phyloP scores from a whole-genome alignment of 2,888 invertebrate genomes.

The Cheiracanthium punctorium region DNA sequence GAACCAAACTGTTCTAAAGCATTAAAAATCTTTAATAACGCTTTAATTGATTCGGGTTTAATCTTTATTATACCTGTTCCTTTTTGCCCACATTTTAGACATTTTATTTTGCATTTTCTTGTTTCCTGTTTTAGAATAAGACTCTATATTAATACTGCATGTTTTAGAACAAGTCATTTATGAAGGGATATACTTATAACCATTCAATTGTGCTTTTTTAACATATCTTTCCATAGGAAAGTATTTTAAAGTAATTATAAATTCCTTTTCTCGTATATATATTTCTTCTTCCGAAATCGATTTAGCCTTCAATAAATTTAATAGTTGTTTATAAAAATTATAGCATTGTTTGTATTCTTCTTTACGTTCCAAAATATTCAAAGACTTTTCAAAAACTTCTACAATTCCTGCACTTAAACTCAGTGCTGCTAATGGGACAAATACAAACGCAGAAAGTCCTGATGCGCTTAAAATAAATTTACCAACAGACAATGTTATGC shows the following conservation, averaged over 20 bases:
- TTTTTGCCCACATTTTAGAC: neutral
- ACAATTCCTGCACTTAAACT: no score
- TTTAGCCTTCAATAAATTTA: constrained; percentile 25
- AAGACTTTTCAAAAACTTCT: constrained; percentile 17
- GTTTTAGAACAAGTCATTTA: neutral
- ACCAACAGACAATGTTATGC: neutral
- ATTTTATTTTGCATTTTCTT: neutral
- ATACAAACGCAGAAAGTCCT: constrained; percentile 28
- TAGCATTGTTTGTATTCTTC: constrained; percentile 38
- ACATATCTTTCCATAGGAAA: constrained; percentile 11
- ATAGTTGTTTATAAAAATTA: constrained; percentile 6
- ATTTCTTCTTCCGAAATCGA: constrained; percentile 19
- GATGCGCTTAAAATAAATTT: constrained; percentile 30
- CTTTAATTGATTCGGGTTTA: neutral
- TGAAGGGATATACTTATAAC: constrained; percentile 11
- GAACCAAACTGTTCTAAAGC: neutral
- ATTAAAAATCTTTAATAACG: neutral
- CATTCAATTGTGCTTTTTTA: constrained; percentile 15
- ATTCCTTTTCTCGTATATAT: neutral
- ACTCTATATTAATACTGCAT: neutral
- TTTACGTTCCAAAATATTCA: constrained; percentile 29
- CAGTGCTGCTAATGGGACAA: no score
- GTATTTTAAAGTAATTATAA: neutral
- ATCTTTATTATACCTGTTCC: neutral
- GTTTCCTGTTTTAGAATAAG: no score